Conservation (phyloP, 2,113 vertebrate species). For the Elgaria multicarinata region DNA sequence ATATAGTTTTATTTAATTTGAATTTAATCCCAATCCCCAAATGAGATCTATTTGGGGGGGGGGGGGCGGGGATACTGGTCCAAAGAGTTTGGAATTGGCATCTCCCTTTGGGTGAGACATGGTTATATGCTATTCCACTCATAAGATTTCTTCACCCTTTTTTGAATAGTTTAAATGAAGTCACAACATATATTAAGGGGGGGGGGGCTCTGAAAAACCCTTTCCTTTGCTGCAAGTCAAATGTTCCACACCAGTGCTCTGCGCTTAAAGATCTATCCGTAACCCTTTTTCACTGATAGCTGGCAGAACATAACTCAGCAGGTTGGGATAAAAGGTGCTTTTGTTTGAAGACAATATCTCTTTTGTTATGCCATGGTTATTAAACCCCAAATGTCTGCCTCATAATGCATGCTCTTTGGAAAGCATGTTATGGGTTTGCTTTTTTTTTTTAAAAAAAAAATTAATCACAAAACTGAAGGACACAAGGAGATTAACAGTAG, state of each 20-base stretch:
- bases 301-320: constrained; percentile 33
- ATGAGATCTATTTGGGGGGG: background rate
- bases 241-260: background rate
- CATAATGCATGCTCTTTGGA: constrained; percentile 7
- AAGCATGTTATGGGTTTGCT: background rate
- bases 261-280: background rate
- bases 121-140: background rate
- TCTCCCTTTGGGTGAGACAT: background rate
- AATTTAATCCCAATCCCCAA: background rate
- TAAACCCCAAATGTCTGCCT: constrained; percentile 20
- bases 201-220: background rate
- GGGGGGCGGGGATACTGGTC: no score
- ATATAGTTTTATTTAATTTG: background rate
- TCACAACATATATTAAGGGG: background rate
- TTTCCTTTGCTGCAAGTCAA: background rate
- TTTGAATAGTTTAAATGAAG: background rate
- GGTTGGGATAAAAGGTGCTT: background rate
- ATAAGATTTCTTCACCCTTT: background rate
- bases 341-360: constrained; percentile 29
- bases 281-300: background rate
- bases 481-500: background rate
- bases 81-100: background rate
- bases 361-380: constrained; percentile 8
- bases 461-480: background rate
- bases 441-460: constrained; percentile 34